These are phyloP conservation scores for Trichogramma pretiosum DNA, from an alignment of 1,140 invertebrate species.

Conservation along the genomic window DNA sequence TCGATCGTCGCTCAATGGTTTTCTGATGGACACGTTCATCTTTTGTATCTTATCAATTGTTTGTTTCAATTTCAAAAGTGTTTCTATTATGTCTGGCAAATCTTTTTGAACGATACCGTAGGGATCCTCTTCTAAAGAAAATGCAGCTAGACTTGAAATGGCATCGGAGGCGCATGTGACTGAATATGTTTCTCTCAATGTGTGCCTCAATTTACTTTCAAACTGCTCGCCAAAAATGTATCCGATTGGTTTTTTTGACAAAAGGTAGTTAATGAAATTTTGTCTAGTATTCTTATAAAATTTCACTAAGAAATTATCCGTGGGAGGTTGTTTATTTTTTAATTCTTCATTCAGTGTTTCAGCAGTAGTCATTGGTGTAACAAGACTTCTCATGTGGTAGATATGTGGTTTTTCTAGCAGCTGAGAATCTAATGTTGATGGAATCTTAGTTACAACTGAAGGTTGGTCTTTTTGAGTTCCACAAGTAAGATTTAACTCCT, in stretches of 20 bases:
- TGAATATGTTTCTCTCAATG: conserved; percentile 56
- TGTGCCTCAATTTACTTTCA: conserved; percentile 55
- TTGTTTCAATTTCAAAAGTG: conserved; percentile 57
- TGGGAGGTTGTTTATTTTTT: conserved; percentile 12
- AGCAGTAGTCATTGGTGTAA: conserved; percentile 13
- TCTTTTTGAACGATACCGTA: conserved; percentile 75
- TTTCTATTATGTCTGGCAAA: conserved; percentile 56
- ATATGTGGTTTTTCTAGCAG: conserved; percentile 21
- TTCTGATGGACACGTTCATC: conserved; percentile 52
- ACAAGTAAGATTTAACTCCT: conserved; percentile 48
- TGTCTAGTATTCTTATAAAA: conserved; percentile 30
- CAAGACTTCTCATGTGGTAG: conserved; percentile 36
- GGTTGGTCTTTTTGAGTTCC: conserved; percentile 22
- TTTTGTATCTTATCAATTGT: conserved; percentile 63
- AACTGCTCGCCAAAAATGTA: conserved; percentile 64
- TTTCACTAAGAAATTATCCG: conserved; percentile 26
- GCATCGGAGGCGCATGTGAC: conserved; percentile 63
- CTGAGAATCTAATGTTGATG: not conserved
- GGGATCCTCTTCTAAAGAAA: conserved; percentile 64
- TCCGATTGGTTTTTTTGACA: conserved; percentile 52
- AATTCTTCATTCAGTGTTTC: not conserved
- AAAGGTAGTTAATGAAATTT: conserved; percentile 29
- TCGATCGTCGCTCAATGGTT: conserved; percentile 50
- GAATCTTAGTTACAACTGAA: not conserved
- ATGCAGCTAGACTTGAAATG: conserved; percentile 55